Conservation (phyloP, 2,113 vertebrate genomes). For the Larimichthys crocea region DNA sequence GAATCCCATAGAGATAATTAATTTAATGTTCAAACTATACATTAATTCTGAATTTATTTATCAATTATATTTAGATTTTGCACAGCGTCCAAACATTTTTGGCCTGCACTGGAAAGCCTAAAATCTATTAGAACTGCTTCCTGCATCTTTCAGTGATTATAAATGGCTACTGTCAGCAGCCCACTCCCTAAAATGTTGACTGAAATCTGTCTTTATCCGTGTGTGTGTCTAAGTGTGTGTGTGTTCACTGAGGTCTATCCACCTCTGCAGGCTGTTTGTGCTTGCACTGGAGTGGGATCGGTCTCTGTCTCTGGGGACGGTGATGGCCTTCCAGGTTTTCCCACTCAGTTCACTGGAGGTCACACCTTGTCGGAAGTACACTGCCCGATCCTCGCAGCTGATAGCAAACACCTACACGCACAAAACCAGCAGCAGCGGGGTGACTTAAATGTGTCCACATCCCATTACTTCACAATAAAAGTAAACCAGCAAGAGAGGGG, state of each 20-base stretch:
- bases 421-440: not conserved
- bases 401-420: slow-evolving; percentile 91
- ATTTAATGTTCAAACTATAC: too few relatives aligned
- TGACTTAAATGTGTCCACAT: not conserved
- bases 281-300: slow-evolving; percentile 90
- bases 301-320: slow-evolving; percentile 87
- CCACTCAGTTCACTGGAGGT: slow-evolving; percentile 94
- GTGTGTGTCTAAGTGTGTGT: not conserved
- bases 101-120: not conserved
- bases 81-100: too few relatives aligned
- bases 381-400: slow-evolving; percentile 86
- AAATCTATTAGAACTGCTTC: not conserved
- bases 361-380: slow-evolving; percentile 95
- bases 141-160: not conserved
- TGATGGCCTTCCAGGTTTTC: slow-evolving; percentile 93
- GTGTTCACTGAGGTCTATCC: not conserved
- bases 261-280: slow-evolving; percentile 92
- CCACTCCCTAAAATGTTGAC: not conserved
- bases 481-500: not conserved
- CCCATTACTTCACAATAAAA: not conserved
- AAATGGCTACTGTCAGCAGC: not conserved
- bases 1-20: too few relatives aligned
- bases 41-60: too few relatives aligned
- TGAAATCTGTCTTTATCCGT: not conserved
- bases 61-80: too few relatives aligned